These are phyloP conservation scores for Sphenodon punctatus DNA, from an alignment of 2,797 vertebrate genomes.

Conservation along the genomic window DNA sequence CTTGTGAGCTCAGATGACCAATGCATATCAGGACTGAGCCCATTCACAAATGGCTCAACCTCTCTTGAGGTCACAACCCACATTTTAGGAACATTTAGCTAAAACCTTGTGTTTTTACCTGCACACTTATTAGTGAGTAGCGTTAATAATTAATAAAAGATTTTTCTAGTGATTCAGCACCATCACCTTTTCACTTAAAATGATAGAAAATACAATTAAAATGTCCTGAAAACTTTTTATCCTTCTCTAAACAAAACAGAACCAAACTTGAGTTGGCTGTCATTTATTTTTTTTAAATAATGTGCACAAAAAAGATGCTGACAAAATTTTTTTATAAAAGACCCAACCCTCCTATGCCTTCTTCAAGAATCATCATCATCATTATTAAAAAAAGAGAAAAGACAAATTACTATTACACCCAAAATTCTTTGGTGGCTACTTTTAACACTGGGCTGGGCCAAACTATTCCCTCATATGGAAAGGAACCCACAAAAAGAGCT, in stretches of 20 bases:
- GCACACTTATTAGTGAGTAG: conserved; percentile 62
- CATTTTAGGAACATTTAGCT: too few relatives aligned
- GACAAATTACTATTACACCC: not conserved
- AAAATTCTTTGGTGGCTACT: not conserved
- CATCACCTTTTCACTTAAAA: conserved; percentile 39
- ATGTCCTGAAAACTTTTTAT: conserved; percentile 7
- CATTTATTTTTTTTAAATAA: not conserved
- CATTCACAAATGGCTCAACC: too few relatives aligned
- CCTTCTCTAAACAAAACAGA: conserved; percentile 40
- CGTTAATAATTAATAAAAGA: conserved; percentile 51
- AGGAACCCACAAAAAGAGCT: too few relatives aligned
- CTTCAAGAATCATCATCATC: too few relatives aligned
- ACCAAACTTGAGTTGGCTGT: not conserved
- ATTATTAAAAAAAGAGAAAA: not conserved
- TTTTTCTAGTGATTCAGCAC: conserved; percentile 57
- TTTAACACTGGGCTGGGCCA: not conserved
- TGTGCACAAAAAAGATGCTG: not conserved
- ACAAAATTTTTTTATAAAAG: not conserved
- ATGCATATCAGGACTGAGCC: too few relatives aligned
- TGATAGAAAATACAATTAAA: conserved; percentile 36
- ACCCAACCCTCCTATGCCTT: not conserved
- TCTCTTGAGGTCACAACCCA: too few relatives aligned
- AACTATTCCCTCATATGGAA: too few relatives aligned
- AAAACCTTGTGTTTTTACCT: too few relatives aligned
- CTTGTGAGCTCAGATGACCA: too few relatives aligned